Evolutionary conservation across 2,888 invertebrate species (phyloP).

Genomic region (Mimumesa dahlbomi): DNA sequence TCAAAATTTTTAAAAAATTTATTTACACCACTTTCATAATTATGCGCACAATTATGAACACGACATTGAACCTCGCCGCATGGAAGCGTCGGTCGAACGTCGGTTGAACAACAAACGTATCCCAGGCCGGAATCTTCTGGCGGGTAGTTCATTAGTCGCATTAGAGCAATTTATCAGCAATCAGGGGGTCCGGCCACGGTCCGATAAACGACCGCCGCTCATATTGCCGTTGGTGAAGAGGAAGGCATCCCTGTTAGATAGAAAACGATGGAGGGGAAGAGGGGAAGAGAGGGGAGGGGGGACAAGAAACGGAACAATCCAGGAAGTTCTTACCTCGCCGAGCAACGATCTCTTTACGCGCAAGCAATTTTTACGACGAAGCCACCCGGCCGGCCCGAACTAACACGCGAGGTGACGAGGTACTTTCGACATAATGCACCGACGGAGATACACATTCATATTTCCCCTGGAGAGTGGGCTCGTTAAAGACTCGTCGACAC

Average conservation of each 20-base stretch:
- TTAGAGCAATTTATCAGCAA: conserved; percentile 64
- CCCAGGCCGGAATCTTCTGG: conserved; percentile 18
- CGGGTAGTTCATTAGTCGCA: conserved; percentile 61
- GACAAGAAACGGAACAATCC: conserved; percentile 63
- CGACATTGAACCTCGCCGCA: no score
- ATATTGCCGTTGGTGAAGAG: no score
- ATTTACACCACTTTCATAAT: no score
- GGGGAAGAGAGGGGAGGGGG: conserved; percentile 4
- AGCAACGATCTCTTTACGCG: conserved; percentile 79
- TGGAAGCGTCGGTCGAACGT: conserved; percentile 9
- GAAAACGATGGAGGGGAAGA: conserved; percentile 13
- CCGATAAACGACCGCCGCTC: conserved; percentile 49
- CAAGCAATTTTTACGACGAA: conserved; percentile 79
- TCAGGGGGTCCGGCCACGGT: conserved; percentile 56
- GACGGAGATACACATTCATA: conserved; percentile 20
- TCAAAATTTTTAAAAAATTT: no score
- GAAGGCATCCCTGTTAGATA: no score
- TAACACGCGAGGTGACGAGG: conserved; percentile 76
- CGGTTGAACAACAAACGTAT: conserved; percentile 8
- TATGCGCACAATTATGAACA: no score
- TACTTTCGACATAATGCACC: conserved; percentile 52
- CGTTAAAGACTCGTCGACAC: conserved; percentile 38
- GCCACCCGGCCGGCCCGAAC: conserved; percentile 74
- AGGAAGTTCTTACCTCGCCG: conserved; percentile 74
- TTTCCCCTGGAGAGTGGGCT: conserved; percentile 54